Evolutionary conservation across 2,797 vertebrate genomes (phyloP).

Genomic region (Labroides dimidiatus): DNA sequence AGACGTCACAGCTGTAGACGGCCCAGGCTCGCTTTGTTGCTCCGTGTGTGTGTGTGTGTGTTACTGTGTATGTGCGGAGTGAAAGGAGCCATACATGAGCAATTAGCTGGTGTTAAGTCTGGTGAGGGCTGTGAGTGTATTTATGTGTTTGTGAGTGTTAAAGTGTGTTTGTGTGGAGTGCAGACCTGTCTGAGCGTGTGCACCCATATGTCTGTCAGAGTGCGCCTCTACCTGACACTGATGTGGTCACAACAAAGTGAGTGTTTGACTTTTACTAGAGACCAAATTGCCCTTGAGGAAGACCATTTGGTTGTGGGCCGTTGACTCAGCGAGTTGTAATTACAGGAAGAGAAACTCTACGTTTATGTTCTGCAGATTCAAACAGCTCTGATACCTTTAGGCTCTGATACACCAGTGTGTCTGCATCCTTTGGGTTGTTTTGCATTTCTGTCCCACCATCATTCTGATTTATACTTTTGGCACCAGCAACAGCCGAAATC

Average conservation of each 20-base stretch:
- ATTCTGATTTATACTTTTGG: constrained; percentile 38
- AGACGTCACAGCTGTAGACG: constrained; percentile 81
- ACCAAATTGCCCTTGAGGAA: constrained; percentile 64
- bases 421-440: constrained; percentile 49
- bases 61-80: constrained; percentile 35
- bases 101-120: constrained; percentile 67
- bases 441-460: constrained; percentile 47
- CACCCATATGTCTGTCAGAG: constrained; percentile 51
- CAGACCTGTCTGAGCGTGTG: background rate
- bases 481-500: constrained; percentile 24
- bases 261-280: constrained; percentile 61
- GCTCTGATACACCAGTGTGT: constrained; percentile 35
- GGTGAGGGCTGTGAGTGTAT: constrained; percentile 47
- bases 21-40: constrained; percentile 57
- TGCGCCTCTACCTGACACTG: constrained; percentile 52
- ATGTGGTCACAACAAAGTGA: constrained; percentile 67
- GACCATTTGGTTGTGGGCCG: constrained; percentile 57
- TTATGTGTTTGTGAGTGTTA: constrained; percentile 39
- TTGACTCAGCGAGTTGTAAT: constrained; percentile 57
- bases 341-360: constrained; percentile 53
- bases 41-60: constrained; percentile 14
- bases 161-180: background rate
- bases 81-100: constrained; percentile 78
- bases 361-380: constrained; percentile 41
- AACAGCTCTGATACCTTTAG: constrained; percentile 44